phyloP scores from a whole-genome alignment of 92 coral and sea anemone genomes.

The Porites lobata region DNA sequence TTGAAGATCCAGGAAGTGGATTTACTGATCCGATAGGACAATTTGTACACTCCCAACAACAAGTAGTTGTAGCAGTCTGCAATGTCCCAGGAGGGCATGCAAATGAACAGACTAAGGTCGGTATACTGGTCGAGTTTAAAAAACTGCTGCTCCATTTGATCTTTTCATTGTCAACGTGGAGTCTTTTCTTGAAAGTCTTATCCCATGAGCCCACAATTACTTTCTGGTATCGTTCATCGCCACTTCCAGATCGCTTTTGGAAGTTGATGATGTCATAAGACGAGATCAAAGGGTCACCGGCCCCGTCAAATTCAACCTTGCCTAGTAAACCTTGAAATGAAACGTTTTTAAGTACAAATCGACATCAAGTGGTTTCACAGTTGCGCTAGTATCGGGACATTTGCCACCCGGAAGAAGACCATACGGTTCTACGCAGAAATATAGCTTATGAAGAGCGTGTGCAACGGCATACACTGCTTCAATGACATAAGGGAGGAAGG shows the following conservation, averaged over 20 bases:
- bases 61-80: conserved; percentile 66
- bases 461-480: conserved; percentile 78
- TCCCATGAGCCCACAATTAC: conserved; percentile 59
- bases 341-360: conserved; percentile 63
- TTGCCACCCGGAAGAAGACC: conserved; percentile 38
- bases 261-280: conserved; percentile 72
- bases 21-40: conserved; percentile 73
- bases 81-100: conserved; percentile 79
- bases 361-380: conserved; percentile 69
- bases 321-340: conserved; percentile 66
- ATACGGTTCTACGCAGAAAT: conserved; percentile 48
- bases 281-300: conserved; percentile 69
- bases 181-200: conserved; percentile 14
- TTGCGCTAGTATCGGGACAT: conserved; percentile 68
- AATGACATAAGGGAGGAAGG: conserved; percentile 65
- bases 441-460: conserved; percentile 62
- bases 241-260: conserved; percentile 29
- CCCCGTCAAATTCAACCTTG: conserved; percentile 63
- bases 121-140: conserved; percentile 19
- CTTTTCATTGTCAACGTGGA: conserved; percentile 23
- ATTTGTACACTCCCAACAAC: conserved; percentile 86
- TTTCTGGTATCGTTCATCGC: conserved; percentile 18
- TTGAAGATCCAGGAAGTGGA: conserved; percentile 21
- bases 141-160: conserved; percentile 61
- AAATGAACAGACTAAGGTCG: conserved; percentile 66